Percentiles rank a stretch among this genome's conserved stretches.
Evolutionary conservation across 2,113 vertebrate genomes (phyloP).

Genomic region (Oncorhynchus clarkii): DNA sequence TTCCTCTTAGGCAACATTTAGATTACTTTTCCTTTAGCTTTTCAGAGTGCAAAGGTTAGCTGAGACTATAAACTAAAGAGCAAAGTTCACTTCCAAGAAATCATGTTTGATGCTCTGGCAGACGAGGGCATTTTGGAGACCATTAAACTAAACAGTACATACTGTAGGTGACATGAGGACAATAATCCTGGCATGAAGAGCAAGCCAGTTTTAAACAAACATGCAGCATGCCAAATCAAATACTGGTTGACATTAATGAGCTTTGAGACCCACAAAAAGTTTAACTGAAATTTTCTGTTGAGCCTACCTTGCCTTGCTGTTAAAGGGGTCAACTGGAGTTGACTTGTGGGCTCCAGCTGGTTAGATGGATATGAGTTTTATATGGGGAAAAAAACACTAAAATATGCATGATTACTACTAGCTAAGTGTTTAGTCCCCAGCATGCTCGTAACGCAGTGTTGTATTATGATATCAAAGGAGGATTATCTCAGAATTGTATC

Average conservation of each 20-base stretch:
- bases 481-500: conserved; percentile 4
- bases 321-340: conserved; percentile 58
- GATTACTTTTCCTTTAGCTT: conserved; percentile 47
- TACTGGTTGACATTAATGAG: not conserved
- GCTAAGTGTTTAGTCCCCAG: conserved; percentile 43
- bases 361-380: conserved; percentile 37
- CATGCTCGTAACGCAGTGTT: conserved; percentile 26
- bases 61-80: conserved; percentile 48
- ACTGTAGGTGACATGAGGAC: not conserved
- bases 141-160: not conserved
- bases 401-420: conserved; percentile 66
- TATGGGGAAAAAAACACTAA: conserved; percentile 43
- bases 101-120: not conserved
- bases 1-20: conserved; percentile 63
- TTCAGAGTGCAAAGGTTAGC: conserved; percentile 52
- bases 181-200: not conserved
- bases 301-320: conserved; percentile 13
- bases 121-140: not conserved
- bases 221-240: conserved; percentile 18
- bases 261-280: conserved; percentile 11
- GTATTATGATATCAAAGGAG: conserved; percentile 18
- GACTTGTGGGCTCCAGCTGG: conserved; percentile 55
- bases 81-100: conserved; percentile 2
- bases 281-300: conserved; percentile 19
- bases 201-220: not conserved